Base-by-base conservation (phyloP, 1,140 invertebrate species). In the Acromyrmex charruanus region DNA sequence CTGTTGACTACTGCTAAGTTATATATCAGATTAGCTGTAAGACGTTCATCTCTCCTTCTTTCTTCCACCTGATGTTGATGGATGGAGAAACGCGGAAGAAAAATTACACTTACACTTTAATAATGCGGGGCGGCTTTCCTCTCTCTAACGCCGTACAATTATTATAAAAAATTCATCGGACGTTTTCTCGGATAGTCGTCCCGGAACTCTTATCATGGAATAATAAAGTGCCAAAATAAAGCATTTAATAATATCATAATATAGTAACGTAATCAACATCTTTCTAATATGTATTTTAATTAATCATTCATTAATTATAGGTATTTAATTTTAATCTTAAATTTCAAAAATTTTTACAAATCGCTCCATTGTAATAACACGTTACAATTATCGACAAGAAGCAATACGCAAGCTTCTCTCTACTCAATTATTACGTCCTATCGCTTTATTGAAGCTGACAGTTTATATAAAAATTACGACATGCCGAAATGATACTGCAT, bases 381-480 rank as follows among this genome's bases (percentile, higher is more conserved):
- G 7, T 66, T 35, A 6, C 18, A 12, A 14, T 77, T 44, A 63
- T 49, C 4, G 21, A 61, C 9, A 16, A 31, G 31, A 25, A 2
- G 18, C 18, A 35, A 21, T 51, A 25, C 16, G 10, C 2, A 16
- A 3, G 18, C 35, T 69, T 74, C 10, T 51, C 12, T 49, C 6
- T 16, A 6, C 14, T 44, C 25, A 74, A 74, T 84, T 84, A 51
- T 71, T 31, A 49, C 18, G 5, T 49, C 16, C 14, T 51, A 25
- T 7, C 7, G 18, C 12, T 10, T 77, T 51, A n/a, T 25, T 69
- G 44, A 61, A 77, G 25, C 35, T 39, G 9, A 4, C 39, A 14
- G 16, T 85, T 85, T 77, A 53, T 44, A 69, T 25, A 72, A 84
- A 58, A 84, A 63, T 88, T 72, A 84, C 21, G 31, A 82, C 16